These are phyloP conservation scores for Aphaenogaster floridana DNA, from an alignment of 1,140 invertebrate species.

Conservation along the genomic window DNA sequence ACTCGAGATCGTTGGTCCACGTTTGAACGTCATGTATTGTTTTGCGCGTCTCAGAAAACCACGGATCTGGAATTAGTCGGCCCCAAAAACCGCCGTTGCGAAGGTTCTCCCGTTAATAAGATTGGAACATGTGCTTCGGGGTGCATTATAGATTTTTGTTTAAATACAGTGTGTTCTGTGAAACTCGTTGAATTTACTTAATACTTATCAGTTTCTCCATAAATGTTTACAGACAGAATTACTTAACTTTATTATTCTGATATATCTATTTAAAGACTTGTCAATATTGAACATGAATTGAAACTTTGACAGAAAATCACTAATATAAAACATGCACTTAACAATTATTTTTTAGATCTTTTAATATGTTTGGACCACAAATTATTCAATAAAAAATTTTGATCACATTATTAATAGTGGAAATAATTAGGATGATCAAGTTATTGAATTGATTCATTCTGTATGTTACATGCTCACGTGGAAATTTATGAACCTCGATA, in stretches of 20 bases:
- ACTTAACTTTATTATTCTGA: not conserved
- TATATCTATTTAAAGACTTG: not conserved
- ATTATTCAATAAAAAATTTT: too few species aligned
- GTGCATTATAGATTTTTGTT: constrained; percentile 52
- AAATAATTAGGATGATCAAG: not conserved
- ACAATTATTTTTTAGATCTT: not conserved
- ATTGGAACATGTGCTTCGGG: constrained; percentile 30
- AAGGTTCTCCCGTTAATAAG: constrained; percentile 49
- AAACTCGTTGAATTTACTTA: not conserved
- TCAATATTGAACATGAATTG: not conserved
- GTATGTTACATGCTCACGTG: not conserved
- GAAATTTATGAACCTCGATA: constrained; percentile 10
- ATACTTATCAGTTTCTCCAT: not conserved
- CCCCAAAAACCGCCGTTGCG: constrained; percentile 73
- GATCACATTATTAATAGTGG: too few species aligned
- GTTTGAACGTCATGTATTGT: constrained; percentile 79
- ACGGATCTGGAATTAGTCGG: constrained; percentile 78
- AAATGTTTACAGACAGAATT: not conserved
- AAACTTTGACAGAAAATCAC: not conserved
- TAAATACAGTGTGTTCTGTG: not conserved
- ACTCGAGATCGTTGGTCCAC: constrained; percentile 69
- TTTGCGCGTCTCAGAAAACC: constrained; percentile 81
- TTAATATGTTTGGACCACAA: too few species aligned
- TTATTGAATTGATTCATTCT: not conserved
- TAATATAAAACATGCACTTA: not conserved